phyloP scores from a whole-genome alignment of 2,113 vertebrate genomes.

The Aegotheles bennettii region DNA sequence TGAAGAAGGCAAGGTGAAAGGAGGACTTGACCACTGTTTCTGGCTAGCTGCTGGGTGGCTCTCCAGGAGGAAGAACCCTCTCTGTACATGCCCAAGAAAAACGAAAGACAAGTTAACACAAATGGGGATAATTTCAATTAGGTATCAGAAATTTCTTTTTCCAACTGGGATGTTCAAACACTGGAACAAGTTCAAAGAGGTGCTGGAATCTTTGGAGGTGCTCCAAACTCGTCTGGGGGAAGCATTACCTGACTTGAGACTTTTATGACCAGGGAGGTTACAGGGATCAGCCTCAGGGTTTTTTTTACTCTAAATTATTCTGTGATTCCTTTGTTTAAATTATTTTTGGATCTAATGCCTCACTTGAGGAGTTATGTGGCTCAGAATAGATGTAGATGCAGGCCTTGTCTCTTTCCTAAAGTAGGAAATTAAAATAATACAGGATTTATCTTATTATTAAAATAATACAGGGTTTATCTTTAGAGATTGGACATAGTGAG shows the following conservation, averaged over 20 bases:
- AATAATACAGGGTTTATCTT: background rate
- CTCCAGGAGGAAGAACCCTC: background rate
- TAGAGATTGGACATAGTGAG: background rate
- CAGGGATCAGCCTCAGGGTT: background rate
- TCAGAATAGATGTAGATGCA: background rate
- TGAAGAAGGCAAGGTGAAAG: background rate
- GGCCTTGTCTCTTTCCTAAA: background rate
- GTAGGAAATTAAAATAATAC: too few species aligned
- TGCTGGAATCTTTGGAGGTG: background rate
- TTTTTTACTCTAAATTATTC: background rate
- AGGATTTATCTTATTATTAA: background rate
- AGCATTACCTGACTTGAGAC: rapidly evolving
- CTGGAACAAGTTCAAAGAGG: background rate
- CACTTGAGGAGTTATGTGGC: rapidly evolving
- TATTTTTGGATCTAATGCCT: background rate
- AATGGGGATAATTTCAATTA: background rate
- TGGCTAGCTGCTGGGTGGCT: background rate
- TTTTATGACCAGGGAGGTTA: background rate
- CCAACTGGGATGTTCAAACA: background rate
- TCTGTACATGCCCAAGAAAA: background rate
- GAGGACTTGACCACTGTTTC: rapidly evolving
- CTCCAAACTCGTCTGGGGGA: background rate
- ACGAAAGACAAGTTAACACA: background rate
- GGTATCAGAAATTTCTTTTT: background rate
- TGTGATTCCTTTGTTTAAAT: background rate